Base-by-base conservation (phyloP, 2,113 vertebrate species). In the Chaenocephalus aceratus region DNA sequence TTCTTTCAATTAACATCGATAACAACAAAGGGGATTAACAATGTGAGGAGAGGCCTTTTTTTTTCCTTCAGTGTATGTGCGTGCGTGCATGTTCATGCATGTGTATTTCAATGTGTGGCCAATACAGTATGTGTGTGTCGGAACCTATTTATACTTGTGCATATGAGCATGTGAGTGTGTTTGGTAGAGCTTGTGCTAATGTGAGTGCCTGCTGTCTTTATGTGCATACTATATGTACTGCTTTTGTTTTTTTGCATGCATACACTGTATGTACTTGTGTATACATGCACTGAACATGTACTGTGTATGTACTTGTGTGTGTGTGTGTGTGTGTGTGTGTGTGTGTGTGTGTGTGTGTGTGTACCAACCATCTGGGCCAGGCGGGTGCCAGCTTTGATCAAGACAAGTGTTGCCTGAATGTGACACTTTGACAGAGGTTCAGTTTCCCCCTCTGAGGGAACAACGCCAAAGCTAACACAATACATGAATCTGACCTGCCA, bases 1-100 rank as follows among this genome's bases (percentile, higher is more conserved):
- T 85, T 94, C 82, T 86, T 89, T 89, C 87, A 92, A 91, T 94
- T 90, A 92, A 83, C 88, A 88, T 45, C 10, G 72, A 88, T 89
- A 89, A 92, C 74, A 92, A 92, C 85, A 90, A 81, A 86, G 66
- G 41, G 74, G 87, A 90, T 88, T 89, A 90, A 81, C 80, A 62
- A 72, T 76, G 63, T 1, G 71, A 44, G 36, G 23, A 41, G 21
- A 80, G 44, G 36, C 75, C 54, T 46, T 75, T 66, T 65, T 70
- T 68, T 87, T 75, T 16, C 48, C 48, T 46, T 16, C 6, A 3
- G 14, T 58, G n/a, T 56, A 49, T 49, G 76, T 70, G 34, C 80
- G 23, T 83, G 49, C 53, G 48, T 79, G 14, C 57, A 13, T 60
- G 41, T 36, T 2, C 3, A 2, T 52, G 0, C 8, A 1, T 53